Evolutionary conservation across 2,888 invertebrate species (phyloP), one percentile per base, ranked within the genome.

Genomic region (Amaurobius ferox): DNA sequence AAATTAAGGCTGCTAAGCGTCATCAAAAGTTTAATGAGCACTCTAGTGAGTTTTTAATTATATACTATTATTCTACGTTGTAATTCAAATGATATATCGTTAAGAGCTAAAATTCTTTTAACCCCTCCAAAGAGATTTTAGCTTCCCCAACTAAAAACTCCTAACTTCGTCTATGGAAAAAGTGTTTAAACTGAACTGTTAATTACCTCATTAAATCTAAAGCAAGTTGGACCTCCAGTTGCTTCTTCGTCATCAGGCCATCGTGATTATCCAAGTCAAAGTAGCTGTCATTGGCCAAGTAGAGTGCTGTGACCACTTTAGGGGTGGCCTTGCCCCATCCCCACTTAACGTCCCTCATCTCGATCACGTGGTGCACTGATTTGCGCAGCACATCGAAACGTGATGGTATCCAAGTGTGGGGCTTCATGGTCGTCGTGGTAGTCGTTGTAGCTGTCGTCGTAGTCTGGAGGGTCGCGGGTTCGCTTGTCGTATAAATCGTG

Each of bases 161-260:
- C n/a, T n/a, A n/a, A n/a, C n/a, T n/a, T n/a, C n/a, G n/a, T n/a
- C n/a, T n/a, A n/a, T n/a, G n/a, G n/a, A n/a, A n/a, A n/a, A n/a
- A n/a, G n/a, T n/a, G n/a, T n/a, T n/a, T n/a, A n/a, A n/a, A n/a
- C n/a, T n/a, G n/a, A n/a, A n/a, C n/a, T n/a, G n/a, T n/a, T n/a
- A 40, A 11, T 70, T 19, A 86, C 86, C 44, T 86, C 86, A 86
- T 74, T 0, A 86, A 55, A 62, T 79, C 72, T 0, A 86, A 32
- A 0, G 86, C 86, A 23, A 86, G 39, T 13, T 86, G 86, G 0
- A 86, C 79, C 40, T 86, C 79, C 28, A 86, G 19, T 30, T 86
- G 68, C 30, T 86, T 86, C 55, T 74, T 86, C 5, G 86, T 79
- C 39, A 86, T 61, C 35, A 79, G 28, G 1, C 86, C 79, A 13